These are phyloP conservation scores for Sminthurides aquaticus DNA, from an alignment of 2,888 invertebrate genomes.

Conservation along the genomic window DNA sequence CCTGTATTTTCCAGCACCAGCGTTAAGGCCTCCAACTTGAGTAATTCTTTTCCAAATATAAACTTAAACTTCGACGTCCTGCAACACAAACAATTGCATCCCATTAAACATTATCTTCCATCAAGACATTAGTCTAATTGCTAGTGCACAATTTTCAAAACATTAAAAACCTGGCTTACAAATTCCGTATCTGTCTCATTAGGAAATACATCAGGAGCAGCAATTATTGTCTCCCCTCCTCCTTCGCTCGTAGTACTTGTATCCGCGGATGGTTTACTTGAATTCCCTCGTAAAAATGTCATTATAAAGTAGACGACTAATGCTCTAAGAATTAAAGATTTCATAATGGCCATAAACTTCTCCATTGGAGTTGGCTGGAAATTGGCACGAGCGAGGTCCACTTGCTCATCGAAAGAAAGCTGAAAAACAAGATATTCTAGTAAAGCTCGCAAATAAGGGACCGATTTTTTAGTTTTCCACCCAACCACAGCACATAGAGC, in stretches of 20 bases:
- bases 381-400: conserved; percentile 44
- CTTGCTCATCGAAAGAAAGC: conserved; percentile 40
- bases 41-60: no score
- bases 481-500: no score
- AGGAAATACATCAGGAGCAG: conserved; percentile 67
- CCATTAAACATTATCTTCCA: no score
- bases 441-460: no score
- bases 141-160: no score
- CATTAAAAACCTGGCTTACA: no score
- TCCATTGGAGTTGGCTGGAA: conserved; percentile 57
- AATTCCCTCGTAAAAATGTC: conserved; percentile 16
- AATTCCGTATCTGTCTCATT: conserved; percentile 78
- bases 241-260: conserved; percentile 29
- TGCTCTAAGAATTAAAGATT: conserved; percentile 17
- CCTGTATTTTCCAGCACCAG: no score
- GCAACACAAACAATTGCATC: no score
- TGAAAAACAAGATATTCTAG: conserved; percentile 13
- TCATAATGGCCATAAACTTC: conserved; percentile 36
- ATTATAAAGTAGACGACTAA: conserved; percentile 22
- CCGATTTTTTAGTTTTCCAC: no score
- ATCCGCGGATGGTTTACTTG: conserved; percentile 20
- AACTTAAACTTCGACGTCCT: no score
- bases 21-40: no score
- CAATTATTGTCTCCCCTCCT: conserved; percentile 50
- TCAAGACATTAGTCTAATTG: no score